Conservation (phyloP, 2,888 invertebrate genomes). For the Drosophila nigricruria region DNA sequence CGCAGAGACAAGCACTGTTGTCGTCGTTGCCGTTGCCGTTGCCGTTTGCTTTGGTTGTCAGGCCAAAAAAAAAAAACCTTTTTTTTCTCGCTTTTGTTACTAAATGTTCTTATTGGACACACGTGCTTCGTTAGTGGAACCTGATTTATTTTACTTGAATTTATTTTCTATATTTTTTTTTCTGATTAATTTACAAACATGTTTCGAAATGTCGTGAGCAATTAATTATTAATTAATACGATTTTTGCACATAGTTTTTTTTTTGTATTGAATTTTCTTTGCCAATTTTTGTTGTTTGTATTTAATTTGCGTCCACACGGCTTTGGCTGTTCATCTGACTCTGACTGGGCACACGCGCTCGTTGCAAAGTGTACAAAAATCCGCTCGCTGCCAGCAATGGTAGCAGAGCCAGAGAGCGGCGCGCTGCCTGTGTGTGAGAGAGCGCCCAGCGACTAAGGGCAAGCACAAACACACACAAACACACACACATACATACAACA, state of each 20-base stretch:
- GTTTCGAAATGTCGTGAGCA: constrained; percentile 33
- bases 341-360: constrained; percentile 65
- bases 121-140: constrained; percentile 52
- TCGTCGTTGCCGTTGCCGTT: constrained; percentile 10
- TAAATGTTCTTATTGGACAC: constrained; percentile 42
- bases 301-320: constrained; percentile 55
- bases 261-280: constrained; percentile 20
- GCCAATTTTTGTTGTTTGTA: constrained; percentile 44
- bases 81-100: constrained; percentile 32
- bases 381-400: constrained; percentile 47
- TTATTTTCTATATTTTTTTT: background rate
- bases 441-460: constrained; percentile 56
- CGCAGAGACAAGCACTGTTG: constrained; percentile 28
- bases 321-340: constrained; percentile 63
- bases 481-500: constrained; percentile 10
- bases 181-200: constrained; percentile 17
- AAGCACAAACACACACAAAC: constrained; percentile 4
- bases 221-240: constrained; percentile 34
- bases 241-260: constrained; percentile 28
- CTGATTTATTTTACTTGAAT: constrained; percentile 8
- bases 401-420: constrained; percentile 21
- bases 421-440: constrained; percentile 18
- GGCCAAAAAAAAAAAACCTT: constrained; percentile 31
- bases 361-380: constrained; percentile 64
- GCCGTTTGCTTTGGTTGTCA: constrained; percentile 52